A percentile compares a stretch with the other conserved stretches of the same genome.
Conservation (phyloP, 2,113 vertebrate species). For the Pomatorhinus ruficollis region DNA sequence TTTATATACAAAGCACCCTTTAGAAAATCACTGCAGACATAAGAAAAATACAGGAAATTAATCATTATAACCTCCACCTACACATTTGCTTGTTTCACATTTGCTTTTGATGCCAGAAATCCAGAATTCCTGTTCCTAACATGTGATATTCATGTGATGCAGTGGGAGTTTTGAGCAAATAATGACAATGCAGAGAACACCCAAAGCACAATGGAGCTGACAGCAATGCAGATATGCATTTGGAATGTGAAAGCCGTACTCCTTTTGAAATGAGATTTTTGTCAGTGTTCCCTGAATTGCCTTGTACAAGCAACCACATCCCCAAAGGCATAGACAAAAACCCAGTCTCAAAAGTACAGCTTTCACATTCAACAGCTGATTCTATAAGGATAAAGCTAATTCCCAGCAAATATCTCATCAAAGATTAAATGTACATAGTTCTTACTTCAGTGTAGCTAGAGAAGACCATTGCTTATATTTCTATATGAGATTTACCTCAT, state of each 20-base stretch:
- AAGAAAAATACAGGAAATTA: not conserved
- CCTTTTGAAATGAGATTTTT: not conserved
- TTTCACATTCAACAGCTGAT: not conserved
- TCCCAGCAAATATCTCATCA: not conserved
- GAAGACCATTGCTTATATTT: not conserved
- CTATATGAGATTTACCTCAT: not conserved
- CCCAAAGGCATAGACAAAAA: not conserved
- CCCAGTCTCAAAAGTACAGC: not conserved
- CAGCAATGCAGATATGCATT: not conserved
- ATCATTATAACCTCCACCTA: not conserved
- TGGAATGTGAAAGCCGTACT: not conserved
- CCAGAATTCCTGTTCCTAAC: not conserved
- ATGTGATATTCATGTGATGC: not conserved
- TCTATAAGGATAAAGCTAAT: not conserved
- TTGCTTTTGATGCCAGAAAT: not conserved
- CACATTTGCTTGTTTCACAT: not conserved
- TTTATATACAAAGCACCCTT: not conserved
- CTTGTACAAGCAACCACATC: not conserved
- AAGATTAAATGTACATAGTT: not conserved
- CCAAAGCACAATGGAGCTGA: not conserved
- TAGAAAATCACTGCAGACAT: not conserved
- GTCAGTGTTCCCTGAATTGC: not conserved
- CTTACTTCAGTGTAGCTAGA: not conserved
- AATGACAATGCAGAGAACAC: not conserved
- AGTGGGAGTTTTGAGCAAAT: not conserved